Conservation (phyloP, 2,113 vertebrate genomes). For the Syngnathus floridae region DNA sequence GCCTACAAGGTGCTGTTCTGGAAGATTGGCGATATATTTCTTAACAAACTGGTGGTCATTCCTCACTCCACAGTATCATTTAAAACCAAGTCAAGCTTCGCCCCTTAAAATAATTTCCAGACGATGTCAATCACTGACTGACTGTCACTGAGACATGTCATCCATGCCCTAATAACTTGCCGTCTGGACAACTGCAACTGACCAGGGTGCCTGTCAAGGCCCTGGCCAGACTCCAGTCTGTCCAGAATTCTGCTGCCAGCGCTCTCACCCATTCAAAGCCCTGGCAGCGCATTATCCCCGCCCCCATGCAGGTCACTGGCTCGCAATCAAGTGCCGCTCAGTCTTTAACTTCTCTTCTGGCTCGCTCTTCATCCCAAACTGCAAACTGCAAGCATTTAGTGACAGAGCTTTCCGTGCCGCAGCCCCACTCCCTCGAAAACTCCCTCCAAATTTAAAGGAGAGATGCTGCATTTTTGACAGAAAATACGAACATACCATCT, state of each 20-base stretch:
- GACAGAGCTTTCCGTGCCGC: not conserved
- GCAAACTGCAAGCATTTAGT: not conserved
- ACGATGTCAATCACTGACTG: not conserved
- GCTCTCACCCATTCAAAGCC: not conserved
- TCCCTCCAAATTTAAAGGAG: no score
- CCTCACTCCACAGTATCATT: not conserved
- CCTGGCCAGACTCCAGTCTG: not conserved
- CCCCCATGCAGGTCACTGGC: not conserved
- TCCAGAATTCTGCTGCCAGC: not conserved
- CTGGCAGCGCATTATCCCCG: not conserved
- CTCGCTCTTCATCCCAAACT: not conserved
- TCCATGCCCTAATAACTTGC: not conserved
- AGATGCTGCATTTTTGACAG: no score
- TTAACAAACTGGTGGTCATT: not conserved
- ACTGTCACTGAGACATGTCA: not conserved
- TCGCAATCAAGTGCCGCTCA: not conserved
- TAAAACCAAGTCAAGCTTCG: not conserved
- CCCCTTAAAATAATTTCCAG: no score
- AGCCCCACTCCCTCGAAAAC: not conserved
- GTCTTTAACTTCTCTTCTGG: not conserved
- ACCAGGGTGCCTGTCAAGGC: not conserved
- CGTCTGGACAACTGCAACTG: not conserved
- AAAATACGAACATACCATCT: no score
- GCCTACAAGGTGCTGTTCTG: not conserved
- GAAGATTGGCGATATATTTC: not conserved